A percentile compares a stretch with the other conserved stretches of the same genome.
phyloP scores from a whole-genome alignment of 1,140 invertebrate species.

The Drosophila pandora region DNA sequence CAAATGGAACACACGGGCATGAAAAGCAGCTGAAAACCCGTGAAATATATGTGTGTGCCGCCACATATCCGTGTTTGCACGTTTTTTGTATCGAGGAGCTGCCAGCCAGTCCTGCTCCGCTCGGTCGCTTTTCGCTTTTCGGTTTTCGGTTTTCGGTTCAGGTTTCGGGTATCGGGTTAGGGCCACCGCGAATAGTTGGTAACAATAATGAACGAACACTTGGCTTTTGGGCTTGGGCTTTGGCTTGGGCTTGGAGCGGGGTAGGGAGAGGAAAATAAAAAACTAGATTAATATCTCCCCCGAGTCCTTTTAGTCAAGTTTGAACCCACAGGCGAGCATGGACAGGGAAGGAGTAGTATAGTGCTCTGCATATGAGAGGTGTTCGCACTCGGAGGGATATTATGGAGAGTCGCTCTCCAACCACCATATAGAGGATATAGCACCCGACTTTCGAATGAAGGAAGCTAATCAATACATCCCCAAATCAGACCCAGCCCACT shows the following conservation, averaged over 20 bases:
- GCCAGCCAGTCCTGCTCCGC: no score
- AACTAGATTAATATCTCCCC: conserved; percentile 80
- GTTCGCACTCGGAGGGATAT: no score
- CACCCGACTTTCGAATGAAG: no score
- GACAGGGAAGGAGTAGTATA: no score
- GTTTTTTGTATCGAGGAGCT: no score
- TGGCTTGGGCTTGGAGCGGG: conserved; percentile 3
- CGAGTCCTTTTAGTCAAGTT: conserved; percentile 81
- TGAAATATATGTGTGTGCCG: conserved; percentile 10
- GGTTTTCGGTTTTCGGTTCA: conserved; percentile 60
- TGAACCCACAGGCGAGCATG: conserved; percentile 18
- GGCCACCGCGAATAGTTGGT: conserved; percentile 75
- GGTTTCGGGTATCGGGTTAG: conserved; percentile 75
- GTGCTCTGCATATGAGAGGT: no score
- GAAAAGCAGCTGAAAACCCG: conserved; percentile 72
- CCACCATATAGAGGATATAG: no score
- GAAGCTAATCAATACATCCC: no score
- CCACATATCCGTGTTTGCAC: no score
- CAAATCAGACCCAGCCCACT: conserved; percentile 11
- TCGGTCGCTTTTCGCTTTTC: neutral
- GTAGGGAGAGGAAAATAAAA: conserved; percentile 20
- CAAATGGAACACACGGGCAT: conserved; percentile 51
- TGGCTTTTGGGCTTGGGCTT: conserved; percentile 26
- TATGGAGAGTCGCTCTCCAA: no score
- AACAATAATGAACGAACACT: conserved; percentile 76